phyloP scores from a whole-genome alignment of 1,140 invertebrate genomes.

The Laodelphax striatellus region DNA sequence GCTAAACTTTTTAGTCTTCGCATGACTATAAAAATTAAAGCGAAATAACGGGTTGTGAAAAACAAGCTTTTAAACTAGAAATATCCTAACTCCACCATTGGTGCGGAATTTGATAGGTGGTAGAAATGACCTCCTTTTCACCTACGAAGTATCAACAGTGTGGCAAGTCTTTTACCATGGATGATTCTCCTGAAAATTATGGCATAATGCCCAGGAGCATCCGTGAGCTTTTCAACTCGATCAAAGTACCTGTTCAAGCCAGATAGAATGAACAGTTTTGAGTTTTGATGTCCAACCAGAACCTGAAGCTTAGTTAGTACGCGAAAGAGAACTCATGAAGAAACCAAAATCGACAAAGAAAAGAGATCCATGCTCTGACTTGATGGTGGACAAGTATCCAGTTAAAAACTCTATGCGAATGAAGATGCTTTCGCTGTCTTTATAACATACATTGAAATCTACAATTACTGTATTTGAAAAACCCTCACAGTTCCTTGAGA shows the following conservation, averaged over 20 bases:
- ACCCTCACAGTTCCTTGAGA: too few relatives aligned
- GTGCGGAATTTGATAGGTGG: conserved; percentile 67
- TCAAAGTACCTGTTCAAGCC: conserved; percentile 83
- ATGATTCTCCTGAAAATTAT: conserved; percentile 41
- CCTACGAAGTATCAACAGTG: conserved; percentile 93
- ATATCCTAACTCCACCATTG: conserved; percentile 75
- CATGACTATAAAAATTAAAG: too few relatives aligned
- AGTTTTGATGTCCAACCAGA: conserved; percentile 83
- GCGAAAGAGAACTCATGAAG: conserved; percentile 41
- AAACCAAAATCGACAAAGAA: too few relatives aligned
- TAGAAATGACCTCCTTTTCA: conserved; percentile 84
- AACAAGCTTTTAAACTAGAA: too few relatives aligned
- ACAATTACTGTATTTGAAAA: too few relatives aligned
- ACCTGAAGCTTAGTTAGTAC: conserved; percentile 74
- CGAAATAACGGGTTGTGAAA: too few relatives aligned
- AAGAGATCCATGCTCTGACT: too few relatives aligned
- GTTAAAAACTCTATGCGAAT: too few relatives aligned
- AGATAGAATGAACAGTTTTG: conserved; percentile 88
- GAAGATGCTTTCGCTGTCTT: too few relatives aligned
- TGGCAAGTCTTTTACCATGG: conserved; percentile 95
- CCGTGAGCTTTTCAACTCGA: conserved; percentile 84
- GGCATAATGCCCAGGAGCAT: conserved; percentile 61
- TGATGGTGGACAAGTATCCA: too few relatives aligned
- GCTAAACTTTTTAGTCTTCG: too few relatives aligned
- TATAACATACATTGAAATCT: too few relatives aligned